Evolutionary conservation across 1,140 invertebrate species (phyloP), one percentile per base, ranked within the genome.

Genomic region (Sweltsa coloradensis): DNA sequence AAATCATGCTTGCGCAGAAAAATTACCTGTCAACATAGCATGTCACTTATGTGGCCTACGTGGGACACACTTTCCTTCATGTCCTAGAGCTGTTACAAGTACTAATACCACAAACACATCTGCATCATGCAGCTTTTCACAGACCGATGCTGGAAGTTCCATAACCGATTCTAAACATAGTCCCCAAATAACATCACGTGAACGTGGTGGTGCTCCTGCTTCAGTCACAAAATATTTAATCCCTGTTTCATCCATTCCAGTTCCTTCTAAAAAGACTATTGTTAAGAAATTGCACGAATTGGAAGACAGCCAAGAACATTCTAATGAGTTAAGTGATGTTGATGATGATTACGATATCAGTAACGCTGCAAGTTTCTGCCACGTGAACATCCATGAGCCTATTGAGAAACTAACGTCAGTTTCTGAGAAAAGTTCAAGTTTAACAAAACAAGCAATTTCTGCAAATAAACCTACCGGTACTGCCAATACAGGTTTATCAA

Each of bases 1-100:
- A 45, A 71, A 77, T 55, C 83, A 86, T 56, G 72, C 73, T 56
- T 86, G 83, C 62, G 62, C n/a, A 11, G 22, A 39, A 21, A 19
- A 16, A 21, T 23, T 31, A n/a, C 41, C 41, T 41, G 23, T 29
- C 29, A 34, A 41, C 34, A 23, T 31, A 18, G 54, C 60, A 26
- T 70, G 67, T 46, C 63, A 62, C 1, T 52, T 67, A 25, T 69
- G 63, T 41, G 53, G 60, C n/a, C 51, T 63, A 49, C 51, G 54
- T 52, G 43, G 56, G 34, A 52, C 58, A 0, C 64, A 68, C 40
- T 48, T 60, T 21, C 54, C 53, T 24, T 64, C 60, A 1, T 69
- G 66, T 45, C 60, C 56, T 36, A 53, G 39, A 39, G 46, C 37
- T 13, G 27, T 27, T 21, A 47, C 36, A 19, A 23, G 24, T 27